Evolutionary conservation across 2,888 invertebrate genomes (phyloP), one percentile per base, ranked within the genome.

Genomic region (Drosophila maculinotata): DNA sequence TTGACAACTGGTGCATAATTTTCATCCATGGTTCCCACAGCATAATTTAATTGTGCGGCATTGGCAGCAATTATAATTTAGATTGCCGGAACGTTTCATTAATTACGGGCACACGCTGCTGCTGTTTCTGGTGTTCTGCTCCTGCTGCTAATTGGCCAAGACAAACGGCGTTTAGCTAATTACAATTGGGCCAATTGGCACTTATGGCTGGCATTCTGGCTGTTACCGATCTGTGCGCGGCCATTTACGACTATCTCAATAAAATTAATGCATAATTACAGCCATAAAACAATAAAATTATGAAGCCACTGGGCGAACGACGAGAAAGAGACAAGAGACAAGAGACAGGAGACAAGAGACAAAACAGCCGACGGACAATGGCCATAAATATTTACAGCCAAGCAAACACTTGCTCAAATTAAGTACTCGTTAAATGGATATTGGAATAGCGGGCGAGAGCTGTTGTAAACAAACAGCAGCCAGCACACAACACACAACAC

Each of bases 381-480:
- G 70, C 68, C 69, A 85, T 85, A 87, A 85, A 85, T 82, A 87
- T 87, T 84, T 87, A 84, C 83, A 85, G 71, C 84, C 78, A 73
- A 82, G 75, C 82, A 82, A 87, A 84, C 83, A 86, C 84, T 87
- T 85, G 86, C 76, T 72, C 69, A 76, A 85, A 85, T 85, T 85
- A 85, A 87, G 84, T 82, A 87, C 83, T 86, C 80, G 86, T 83
- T 79, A 87, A 85, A 87, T 73, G 65, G 70, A 79, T 79, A 85
- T 80, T 78, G 83, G 83, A 79, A 85, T 85, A 69, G 73, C 75
- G 52, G 52, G 51, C 41, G 52, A 63, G 36, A 44, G 26, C 39
- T 26, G 45, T 33, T 31, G 36, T 36, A 28, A 60, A 38, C 48
- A 41, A 44, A 54, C 56, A 26, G 26, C 38, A 39, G 20, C 31